These are phyloP conservation scores for Operophtera brumata DNA, from an alignment of 2,888 invertebrate genomes.

Conservation along the genomic window DNA sequence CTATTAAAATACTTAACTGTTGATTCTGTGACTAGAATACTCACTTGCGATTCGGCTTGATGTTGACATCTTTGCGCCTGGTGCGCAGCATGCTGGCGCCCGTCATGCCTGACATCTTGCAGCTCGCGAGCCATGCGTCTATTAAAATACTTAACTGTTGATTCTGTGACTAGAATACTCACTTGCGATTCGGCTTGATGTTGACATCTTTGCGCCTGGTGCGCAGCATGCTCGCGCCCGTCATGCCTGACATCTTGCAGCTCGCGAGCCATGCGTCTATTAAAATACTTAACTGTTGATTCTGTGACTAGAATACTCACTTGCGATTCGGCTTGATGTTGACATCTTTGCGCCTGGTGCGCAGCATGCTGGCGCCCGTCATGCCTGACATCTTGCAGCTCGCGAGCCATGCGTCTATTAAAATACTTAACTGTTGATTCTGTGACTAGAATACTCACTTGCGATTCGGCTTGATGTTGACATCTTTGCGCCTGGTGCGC, in stretches of 20 bases:
- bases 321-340: slow-evolving; percentile 94
- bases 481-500: slow-evolving; percentile 91
- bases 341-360: slow-evolving; percentile 91
- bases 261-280: slow-evolving; percentile 67
- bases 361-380: slow-evolving; percentile 88
- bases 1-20: too few species aligned
- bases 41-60: slow-evolving; percentile 93
- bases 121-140: slow-evolving; percentile 66
- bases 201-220: slow-evolving; percentile 92
- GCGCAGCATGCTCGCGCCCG: slow-evolving; percentile 89
- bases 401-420: slow-evolving; percentile 70
- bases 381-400: slow-evolving; percentile 78
- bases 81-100: slow-evolving; percentile 91
- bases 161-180: too few species aligned
- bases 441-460: slow-evolving; percentile 78
- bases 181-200: slow-evolving; percentile 93
- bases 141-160: too few species aligned
- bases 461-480: slow-evolving; percentile 93
- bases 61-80: slow-evolving; percentile 91
- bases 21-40: too few species aligned
- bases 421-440: too few species aligned
- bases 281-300: too few species aligned
- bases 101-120: slow-evolving; percentile 81
- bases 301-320: too few species aligned
- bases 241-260: slow-evolving; percentile 80